A percentile compares a stretch with the other conserved stretches of the same genome.
Conservation (phyloP, 2,888 invertebrate genomes). For the Caenorhabditis plicata region DNA sequence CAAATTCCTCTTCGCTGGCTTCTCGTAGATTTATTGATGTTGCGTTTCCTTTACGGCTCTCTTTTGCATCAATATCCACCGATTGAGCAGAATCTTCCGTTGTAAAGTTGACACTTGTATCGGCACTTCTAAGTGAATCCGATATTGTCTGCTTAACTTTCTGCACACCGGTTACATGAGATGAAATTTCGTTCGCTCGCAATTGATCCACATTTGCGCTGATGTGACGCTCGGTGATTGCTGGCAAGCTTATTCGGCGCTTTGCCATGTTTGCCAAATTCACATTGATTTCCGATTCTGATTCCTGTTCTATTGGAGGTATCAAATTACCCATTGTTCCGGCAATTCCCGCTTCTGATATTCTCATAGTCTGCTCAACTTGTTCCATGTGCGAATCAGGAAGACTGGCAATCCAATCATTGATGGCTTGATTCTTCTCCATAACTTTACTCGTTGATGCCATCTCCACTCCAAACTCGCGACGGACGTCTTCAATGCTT, state of each 20-base stretch:
- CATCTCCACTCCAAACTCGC: conserved; percentile 29
- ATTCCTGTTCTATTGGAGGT: conserved; percentile 20
- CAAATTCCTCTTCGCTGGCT: conserved; percentile 20
- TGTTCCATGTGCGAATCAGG: no score
- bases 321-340: conserved; percentile 17
- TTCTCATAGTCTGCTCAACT: conserved; percentile 5
- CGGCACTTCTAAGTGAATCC: conserved; percentile 5
- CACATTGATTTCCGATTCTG: conserved; percentile 8
- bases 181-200: conserved; percentile 8
- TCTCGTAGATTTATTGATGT: conserved; percentile 16
- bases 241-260: no score
- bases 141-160: neutral
- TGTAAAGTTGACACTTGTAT: conserved; percentile 11
- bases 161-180: no score
- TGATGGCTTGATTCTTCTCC: conserved; percentile 26
- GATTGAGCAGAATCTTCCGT: conserved; percentile 15
- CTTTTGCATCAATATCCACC: conserved; percentile 12
- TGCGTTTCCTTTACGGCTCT: conserved; percentile 14
- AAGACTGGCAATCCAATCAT: conserved; percentile 26
- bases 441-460: conserved; percentile 15
- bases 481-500: conserved; percentile 27
- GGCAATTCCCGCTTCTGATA: conserved; percentile 5
- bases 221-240: conserved; percentile 2
- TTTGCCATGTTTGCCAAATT: conserved; percentile 7
- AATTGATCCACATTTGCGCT: conserved; percentile 16